phyloP scores from a whole-genome alignment of 2,113 vertebrate species.

The Phalacrocorax carbo region DNA sequence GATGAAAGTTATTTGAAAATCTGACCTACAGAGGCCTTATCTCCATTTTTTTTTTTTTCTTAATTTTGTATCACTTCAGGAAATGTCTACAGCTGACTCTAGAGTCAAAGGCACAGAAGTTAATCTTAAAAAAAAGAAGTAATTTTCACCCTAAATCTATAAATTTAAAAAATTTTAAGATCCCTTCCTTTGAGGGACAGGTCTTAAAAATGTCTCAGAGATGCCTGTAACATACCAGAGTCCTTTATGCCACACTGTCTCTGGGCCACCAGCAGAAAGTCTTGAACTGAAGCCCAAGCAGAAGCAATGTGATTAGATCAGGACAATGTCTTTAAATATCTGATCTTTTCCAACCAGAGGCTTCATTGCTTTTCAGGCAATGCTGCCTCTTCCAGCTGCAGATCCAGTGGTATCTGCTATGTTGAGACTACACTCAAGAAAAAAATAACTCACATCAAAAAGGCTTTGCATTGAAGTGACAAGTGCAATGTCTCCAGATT shows the following conservation, averaged over 20 bases:
- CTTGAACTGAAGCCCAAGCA: neutral
- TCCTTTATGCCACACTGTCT: too few relatives aligned
- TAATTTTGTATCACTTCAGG: neutral
- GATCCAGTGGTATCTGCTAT: neutral
- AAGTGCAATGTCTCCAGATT: neutral
- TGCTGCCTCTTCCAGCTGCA: neutral
- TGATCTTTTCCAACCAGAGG: rapidly evolving
- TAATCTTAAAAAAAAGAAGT: neutral
- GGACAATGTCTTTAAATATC: neutral
- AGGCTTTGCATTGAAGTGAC: neutral
- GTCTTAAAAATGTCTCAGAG: neutral
- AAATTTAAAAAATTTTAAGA: neutral
- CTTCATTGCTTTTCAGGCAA: neutral
- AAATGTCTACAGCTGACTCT: neutral
- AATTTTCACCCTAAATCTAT: rapidly evolving
- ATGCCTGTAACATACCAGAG: neutral
- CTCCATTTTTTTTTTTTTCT: neutral
- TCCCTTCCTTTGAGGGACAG: neutral
- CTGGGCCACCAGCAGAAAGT: neutral
- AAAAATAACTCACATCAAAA: neutral
- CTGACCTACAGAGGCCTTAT: neutral
- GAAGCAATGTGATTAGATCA: neutral
- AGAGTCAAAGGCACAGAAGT: neutral
- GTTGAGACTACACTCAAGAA: neutral
- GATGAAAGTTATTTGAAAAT: neutral